A percentile compares a stretch with the other conserved stretches of the same genome.
These are phyloP conservation scores for Desmophyllum pertusum DNA, from an alignment of 92 coral and sea anemone species.

Conservation along the genomic window DNA sequence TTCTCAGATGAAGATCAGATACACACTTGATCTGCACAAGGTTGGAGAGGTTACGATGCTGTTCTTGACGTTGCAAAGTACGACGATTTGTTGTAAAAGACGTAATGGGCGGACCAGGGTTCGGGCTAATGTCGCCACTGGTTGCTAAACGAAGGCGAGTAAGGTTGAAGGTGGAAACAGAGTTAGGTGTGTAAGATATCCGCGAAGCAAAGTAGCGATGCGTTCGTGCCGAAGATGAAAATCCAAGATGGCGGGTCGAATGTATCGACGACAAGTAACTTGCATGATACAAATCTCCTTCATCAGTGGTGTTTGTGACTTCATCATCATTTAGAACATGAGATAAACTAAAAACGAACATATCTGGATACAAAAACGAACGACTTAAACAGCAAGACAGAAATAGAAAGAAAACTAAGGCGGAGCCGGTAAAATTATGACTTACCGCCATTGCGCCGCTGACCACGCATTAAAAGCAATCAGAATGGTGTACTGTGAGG, in stretches of 20 bases:
- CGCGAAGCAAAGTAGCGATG: conserved; percentile 11
- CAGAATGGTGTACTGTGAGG: too few species aligned
- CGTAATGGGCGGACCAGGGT: conserved; percentile 15
- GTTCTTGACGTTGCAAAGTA: neutral
- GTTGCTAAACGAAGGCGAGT: conserved; percentile 12
- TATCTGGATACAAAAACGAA: neutral
- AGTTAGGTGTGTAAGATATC: neutral
- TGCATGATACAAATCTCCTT: conserved; percentile 10
- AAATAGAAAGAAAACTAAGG: conserved; percentile 3
- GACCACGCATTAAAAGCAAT: too few species aligned
- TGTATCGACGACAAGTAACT: conserved; percentile 6
- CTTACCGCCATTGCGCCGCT: conserved; percentile 22
- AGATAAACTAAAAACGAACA: neutral
- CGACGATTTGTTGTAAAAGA: conserved; percentile 10
- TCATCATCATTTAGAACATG: neutral
- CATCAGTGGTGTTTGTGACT: conserved; percentile 4
- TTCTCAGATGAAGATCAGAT: conserved; percentile 5
- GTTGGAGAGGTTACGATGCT: conserved; percentile 2
- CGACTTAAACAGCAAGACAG: conserved; percentile 11
- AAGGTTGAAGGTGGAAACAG: neutral
- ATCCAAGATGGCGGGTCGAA: conserved; percentile 25
- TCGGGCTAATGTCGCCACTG: conserved; percentile 18
- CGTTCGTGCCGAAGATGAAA: neutral
- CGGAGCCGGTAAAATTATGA: conserved; percentile 3
- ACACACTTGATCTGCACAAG: neutral